phyloP scores from a whole-genome alignment of 2,113 vertebrate genomes.

The Lethenteron reissneri region DNA sequence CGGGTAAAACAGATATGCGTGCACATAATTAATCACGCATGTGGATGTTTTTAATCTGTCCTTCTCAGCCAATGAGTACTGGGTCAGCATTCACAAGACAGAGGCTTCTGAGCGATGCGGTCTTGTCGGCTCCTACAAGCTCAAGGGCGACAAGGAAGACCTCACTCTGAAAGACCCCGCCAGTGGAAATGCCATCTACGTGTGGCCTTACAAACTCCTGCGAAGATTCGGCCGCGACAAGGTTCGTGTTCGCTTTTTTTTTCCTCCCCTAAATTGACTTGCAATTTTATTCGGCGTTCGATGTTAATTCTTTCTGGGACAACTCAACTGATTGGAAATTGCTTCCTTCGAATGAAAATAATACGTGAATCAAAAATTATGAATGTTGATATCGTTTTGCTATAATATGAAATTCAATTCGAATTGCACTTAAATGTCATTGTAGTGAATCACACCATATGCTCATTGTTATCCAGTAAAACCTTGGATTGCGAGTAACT shows the following conservation, averaged over 20 bases:
- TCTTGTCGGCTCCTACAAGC: conserved; percentile 43
- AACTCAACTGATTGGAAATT: not conserved
- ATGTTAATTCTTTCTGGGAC: not conserved
- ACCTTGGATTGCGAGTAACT: too few relatives aligned
- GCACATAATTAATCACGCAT: too few relatives aligned
- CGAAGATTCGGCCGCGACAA: conserved; percentile 74
- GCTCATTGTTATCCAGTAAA: too few relatives aligned
- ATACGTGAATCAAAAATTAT: too few relatives aligned
- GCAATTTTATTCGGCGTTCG: not conserved
- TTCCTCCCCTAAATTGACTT: not conserved
- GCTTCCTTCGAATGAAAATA: too few relatives aligned
- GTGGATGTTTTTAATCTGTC: not conserved
- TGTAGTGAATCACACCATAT: too few relatives aligned
- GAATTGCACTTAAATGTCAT: too few relatives aligned
- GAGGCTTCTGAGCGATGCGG: conserved; percentile 65
- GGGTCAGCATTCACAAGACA: conserved; percentile 57
- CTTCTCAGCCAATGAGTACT: conserved; percentile 48
- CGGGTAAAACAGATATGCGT: too few relatives aligned
- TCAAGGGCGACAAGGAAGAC: conserved; percentile 40
- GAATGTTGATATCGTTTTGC: too few relatives aligned
- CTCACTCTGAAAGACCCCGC: conserved; percentile 45
- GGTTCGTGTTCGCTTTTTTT: conserved; percentile 23
- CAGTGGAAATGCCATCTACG: conserved; percentile 27
- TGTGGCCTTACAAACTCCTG: conserved; percentile 82
- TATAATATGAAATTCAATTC: too few relatives aligned